Evolutionary conservation across 2,113 vertebrate species (phyloP), one percentile per base, ranked within the genome.

Genomic region (Rhombomys opimus): DNA sequence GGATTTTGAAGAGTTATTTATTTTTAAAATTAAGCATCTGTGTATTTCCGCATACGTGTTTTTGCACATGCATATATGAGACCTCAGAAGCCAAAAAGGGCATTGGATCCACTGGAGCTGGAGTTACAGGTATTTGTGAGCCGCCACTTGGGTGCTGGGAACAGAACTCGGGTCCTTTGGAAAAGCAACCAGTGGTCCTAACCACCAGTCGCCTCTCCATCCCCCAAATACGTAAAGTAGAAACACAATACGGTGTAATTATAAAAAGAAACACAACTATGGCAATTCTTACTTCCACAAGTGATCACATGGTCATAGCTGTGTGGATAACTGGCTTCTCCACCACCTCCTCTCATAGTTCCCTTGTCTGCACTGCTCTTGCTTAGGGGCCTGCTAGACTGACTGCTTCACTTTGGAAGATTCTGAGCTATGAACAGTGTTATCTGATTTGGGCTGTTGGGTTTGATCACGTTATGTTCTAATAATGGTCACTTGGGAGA

Each of bases 321-420:
- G 6, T n/a, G 13, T 7, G 27, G 23, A 63, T 65, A 41, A 41
- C 7, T n/a, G 7, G 46, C 7, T 14, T 14, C 38, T 35, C 9
- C 7, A 72, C 17, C 11, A 52, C 10, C 5, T 1, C 73, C n/a
- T 46, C 2, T 18, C 7, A 57, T 8, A 27, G 2, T 63, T 1
- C n/a, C 17, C 52, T 70, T 78, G 10, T 61, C 59, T 27, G n/a
- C 27, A 18, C 7, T 65, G 25, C 54, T n/a, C 35, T 35, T 54
- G 54, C 3, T 80, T 35, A 4, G 1, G 4, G 30, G 5, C 46
- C 35, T 67, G 8, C 27, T 81, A 8, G 27, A 14, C 5, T 75
- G 61, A 77, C n/a, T 25, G 38, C 14, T 78, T 93, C 11, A 13
- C 65, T 89, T 80, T 11, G 80, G 22, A 46, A 59, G 65, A 38